Conservation (phyloP, 2,888 invertebrate species). For the Idaea biselata region DNA sequence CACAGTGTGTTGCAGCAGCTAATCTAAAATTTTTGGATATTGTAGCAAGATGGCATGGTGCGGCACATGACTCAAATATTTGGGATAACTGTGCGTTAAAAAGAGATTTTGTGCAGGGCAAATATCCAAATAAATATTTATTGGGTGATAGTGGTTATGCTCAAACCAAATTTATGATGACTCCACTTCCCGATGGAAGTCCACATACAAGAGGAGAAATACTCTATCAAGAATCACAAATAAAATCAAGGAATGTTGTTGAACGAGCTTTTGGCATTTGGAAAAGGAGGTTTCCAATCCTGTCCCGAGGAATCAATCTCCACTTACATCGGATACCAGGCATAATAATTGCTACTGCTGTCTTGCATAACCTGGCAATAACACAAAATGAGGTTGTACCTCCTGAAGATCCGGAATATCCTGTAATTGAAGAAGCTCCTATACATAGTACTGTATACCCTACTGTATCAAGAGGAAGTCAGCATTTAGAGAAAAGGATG, state of each 20-base stretch:
- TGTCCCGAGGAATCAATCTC: constrained; percentile 6
- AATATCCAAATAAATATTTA: constrained; percentile 7
- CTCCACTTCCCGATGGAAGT: constrained; percentile 8
- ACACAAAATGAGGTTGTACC: too few species aligned
- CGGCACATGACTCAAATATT: constrained; percentile 11
- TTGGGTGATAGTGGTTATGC: constrained; percentile 13
- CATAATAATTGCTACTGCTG: constrained; percentile 11
- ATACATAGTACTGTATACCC: too few species aligned
- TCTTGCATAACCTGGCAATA: too few species aligned
- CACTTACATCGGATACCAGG: constrained; percentile 7
- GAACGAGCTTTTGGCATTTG: constrained; percentile 12
- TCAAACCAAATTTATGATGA: constrained; percentile 14
- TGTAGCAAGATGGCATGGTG: constrained; percentile 15
- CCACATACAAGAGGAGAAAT: constrained; percentile 11
- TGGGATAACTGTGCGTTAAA: constrained; percentile 13
- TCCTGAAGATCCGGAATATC: too few species aligned
- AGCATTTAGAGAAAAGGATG: too few species aligned
- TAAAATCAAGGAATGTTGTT: background rate
- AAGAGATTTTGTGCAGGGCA: constrained; percentile 3
- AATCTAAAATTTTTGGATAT: constrained; percentile 10
- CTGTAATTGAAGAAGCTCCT: background rate
- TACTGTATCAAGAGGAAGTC: too few species aligned
- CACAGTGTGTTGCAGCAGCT: constrained; percentile 7
- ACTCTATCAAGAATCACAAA: constrained; percentile 9
- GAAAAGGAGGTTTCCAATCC: constrained; percentile 11